Evolutionary conservation across 2,888 invertebrate genomes (phyloP).

Genomic region (Mantis religiosa): DNA sequence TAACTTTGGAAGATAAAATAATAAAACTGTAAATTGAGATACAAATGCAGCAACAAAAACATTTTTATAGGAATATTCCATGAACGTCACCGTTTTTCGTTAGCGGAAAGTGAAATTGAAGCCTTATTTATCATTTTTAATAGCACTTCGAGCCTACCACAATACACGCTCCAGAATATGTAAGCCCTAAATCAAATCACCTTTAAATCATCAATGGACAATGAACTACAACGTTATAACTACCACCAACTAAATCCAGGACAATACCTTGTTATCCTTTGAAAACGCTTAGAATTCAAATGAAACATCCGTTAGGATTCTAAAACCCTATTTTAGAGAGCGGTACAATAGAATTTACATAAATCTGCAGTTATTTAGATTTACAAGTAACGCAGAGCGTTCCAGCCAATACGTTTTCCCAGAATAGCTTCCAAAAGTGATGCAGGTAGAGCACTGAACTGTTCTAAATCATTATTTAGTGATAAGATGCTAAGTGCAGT

Average conservation of each 20-base stretch:
- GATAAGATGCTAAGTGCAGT: too few species aligned
- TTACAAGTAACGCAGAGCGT: background rate
- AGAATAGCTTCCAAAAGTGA: background rate
- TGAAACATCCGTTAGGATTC: background rate
- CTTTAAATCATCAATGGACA: background rate
- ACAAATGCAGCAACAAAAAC: too few species aligned
- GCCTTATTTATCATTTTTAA: background rate
- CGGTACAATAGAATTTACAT: background rate
- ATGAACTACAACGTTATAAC: background rate
- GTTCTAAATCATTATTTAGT: too few species aligned
- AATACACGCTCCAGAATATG: background rate
- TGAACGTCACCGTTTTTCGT: too few species aligned
- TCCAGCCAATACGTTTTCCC: too few species aligned
- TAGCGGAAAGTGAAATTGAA: too few species aligned
- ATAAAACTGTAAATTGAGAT: too few species aligned
- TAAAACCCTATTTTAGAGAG: background rate
- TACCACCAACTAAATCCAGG: too few species aligned
- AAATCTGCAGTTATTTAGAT: background rate
- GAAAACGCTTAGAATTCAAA: background rate
- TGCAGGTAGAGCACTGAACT: too few species aligned
- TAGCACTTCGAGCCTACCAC: too few species aligned
- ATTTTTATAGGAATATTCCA: too few species aligned
- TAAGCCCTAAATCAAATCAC: background rate
- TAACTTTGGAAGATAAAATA: too few species aligned
- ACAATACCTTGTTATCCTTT: background rate